phyloP scores from a whole-genome alignment of 2,113 vertebrate species.

The Notiomystis cincta region DNA sequence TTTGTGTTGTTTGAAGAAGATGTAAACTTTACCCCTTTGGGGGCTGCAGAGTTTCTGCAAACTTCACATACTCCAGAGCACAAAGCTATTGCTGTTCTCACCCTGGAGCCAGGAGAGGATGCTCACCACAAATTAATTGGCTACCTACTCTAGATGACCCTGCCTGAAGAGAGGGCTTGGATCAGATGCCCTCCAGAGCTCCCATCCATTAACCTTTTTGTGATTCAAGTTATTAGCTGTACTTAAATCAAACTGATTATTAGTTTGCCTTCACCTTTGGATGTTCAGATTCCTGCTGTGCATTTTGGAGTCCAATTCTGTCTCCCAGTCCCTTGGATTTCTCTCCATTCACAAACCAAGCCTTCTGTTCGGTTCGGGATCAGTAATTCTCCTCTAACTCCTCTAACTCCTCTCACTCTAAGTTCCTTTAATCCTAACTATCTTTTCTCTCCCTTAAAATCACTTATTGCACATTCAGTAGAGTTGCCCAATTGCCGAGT shows the following conservation, averaged over 20 bases:
- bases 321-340: rapidly evolving
- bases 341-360: not conserved
- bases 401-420: no score
- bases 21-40: not conserved
- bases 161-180: not conserved
- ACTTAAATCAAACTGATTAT: not conserved
- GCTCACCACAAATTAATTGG: not conserved
- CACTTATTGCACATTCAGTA: not conserved
- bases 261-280: not conserved
- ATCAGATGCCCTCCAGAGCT: not conserved
- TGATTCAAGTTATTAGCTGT: not conserved
- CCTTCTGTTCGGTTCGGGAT: not conserved
- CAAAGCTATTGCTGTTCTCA: not conserved
- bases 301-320: not conserved
- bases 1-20: not conserved
- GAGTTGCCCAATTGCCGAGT: rapidly evolving
- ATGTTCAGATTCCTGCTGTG: not conserved
- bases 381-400: not conserved
- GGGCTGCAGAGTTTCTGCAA: not conserved
- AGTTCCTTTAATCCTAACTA: no score
- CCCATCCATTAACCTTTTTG: not conserved
- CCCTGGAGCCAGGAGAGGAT: not conserved
- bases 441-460: not conserved
- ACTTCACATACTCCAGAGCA: not conserved
- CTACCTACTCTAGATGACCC: not conserved